phyloP scores from a whole-genome alignment of 2,113 vertebrate species.

The Ibidorhyncha struthersii region DNA sequence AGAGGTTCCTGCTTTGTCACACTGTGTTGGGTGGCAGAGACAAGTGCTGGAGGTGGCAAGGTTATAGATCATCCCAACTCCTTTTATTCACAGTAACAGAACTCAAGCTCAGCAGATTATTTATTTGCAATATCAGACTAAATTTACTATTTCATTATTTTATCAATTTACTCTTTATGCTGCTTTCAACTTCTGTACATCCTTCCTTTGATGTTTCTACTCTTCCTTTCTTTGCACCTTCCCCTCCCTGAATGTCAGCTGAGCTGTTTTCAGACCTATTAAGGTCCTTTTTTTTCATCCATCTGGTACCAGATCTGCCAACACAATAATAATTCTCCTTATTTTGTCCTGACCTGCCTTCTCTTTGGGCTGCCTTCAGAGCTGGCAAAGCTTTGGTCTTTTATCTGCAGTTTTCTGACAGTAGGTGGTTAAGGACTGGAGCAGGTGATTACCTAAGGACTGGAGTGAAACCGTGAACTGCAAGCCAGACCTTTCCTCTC shows the following conservation, averaged over 20 bases:
- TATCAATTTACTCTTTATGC: neutral
- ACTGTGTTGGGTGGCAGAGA: neutral
- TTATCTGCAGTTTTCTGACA: neutral
- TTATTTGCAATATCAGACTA: neutral
- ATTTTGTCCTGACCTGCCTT: neutral
- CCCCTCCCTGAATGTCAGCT: neutral
- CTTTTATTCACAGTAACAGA: neutral
- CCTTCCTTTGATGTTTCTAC: neutral
- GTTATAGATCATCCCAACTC: no score
- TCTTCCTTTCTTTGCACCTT: neutral
- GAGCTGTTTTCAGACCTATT: neutral
- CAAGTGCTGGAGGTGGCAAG: neutral
- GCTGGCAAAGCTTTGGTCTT: neutral
- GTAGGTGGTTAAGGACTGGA: no score
- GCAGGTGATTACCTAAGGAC: neutral
- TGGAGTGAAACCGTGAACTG: neutral
- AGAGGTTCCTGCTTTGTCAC: neutral
- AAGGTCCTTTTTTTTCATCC: no score
- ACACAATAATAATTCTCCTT: neutral
- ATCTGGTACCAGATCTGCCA: neutral
- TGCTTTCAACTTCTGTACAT: neutral
- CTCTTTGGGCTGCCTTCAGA: neutral
- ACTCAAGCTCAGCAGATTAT: neutral
- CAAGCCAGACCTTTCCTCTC: neutral
- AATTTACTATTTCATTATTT: neutral